Percentiles rank a stretch among this genome's conserved stretches.
These are phyloP conservation scores for Leuctra nigra DNA, from an alignment of 2,888 invertebrate species.

Conservation along the genomic window DNA sequence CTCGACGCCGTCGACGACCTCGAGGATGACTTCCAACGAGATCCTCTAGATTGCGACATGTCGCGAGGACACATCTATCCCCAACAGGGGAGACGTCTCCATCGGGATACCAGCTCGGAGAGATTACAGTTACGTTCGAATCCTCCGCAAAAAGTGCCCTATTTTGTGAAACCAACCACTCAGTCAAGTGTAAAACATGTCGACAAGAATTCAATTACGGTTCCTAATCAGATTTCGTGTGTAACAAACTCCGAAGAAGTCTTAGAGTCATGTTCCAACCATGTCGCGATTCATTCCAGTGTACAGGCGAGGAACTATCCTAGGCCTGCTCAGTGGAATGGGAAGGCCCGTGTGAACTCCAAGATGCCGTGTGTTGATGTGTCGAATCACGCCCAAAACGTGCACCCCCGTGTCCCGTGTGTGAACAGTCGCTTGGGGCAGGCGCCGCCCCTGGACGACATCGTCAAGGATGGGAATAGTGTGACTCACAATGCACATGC, in stretches of 20 bases:
- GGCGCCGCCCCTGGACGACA: no score
- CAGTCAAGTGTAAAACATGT: slow-evolving; percentile 6
- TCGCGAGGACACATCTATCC: slow-evolving; percentile 1
- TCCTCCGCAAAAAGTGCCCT: neutral
- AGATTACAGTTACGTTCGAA: neutral
- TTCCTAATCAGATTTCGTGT: slow-evolving; percentile 14
- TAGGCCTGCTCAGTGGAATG: neutral
- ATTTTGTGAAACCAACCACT: neutral
- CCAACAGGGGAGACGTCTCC: neutral
- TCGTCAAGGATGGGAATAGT: neutral
- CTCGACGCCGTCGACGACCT: slow-evolving; percentile 25
- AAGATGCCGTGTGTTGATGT: slow-evolving; percentile 16
- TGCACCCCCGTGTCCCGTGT: slow-evolving; percentile 3
- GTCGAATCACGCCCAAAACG: neutral
- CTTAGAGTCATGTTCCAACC: slow-evolving; percentile 1
- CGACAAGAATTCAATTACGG: slow-evolving; percentile 16
- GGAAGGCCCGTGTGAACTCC: slow-evolving; percentile 6
- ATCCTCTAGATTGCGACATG: neutral
- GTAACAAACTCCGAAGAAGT: slow-evolving; percentile 2
- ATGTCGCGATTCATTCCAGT: neutral
- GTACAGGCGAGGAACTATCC: neutral
- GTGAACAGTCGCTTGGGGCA: no score
- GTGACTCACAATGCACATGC: slow-evolving; percentile 10
- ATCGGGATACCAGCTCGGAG: neutral
- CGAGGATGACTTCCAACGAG: slow-evolving; percentile 15